Base-by-base conservation (phyloP, 2,113 vertebrate genomes). In the Synchiropus splendidus region DNA sequence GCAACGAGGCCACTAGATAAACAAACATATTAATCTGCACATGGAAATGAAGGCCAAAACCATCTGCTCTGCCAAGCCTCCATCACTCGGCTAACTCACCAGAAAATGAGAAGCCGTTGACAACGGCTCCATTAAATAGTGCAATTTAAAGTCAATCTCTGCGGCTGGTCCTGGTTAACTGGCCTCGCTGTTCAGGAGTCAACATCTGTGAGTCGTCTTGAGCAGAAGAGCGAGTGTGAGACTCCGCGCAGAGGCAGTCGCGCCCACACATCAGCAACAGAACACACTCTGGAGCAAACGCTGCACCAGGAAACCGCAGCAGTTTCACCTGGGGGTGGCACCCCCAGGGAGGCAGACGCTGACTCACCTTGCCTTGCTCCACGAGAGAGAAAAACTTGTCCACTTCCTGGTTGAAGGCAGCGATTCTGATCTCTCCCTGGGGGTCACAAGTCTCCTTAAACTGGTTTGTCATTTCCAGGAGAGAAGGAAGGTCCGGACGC, bases 401-500 rank as follows among this genome's bases (percentile, higher is more conserved):
- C 75, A 79, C 93, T 78, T 97, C 90, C 2, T 91, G 89, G 51
- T 92, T 97, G 83, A 98, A 99, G 60, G 89, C 94, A 35, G 92
- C 91, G 45, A 91, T 88, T 84, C 78, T 88, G 78, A 99, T 99
- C 79, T 98, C 95, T 27, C 92, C 95, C 95, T 97, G 80, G 36
- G 34, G 2, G 16, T 14, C 15, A 33, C 31, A 13, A 2, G 16
- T 12, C 8, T 27, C 21, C 4, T 27, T 27, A 27, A 27, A 27
- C 21, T 5, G 21, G 4, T 4, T 27, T 27, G 21, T 27, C 8
- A 27, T 27, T 4, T 4, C 4, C 8, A 27, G 4, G 21, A 27
- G 21, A 8, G 21, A 27, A 27, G 21, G 69, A 98, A 75, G 18
- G 90, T 97, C 95, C 95, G 97, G 69, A 27, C 9, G 11, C 2